Conservation (phyloP, 1,140 invertebrate genomes). For the Drosophila leontia region DNA sequence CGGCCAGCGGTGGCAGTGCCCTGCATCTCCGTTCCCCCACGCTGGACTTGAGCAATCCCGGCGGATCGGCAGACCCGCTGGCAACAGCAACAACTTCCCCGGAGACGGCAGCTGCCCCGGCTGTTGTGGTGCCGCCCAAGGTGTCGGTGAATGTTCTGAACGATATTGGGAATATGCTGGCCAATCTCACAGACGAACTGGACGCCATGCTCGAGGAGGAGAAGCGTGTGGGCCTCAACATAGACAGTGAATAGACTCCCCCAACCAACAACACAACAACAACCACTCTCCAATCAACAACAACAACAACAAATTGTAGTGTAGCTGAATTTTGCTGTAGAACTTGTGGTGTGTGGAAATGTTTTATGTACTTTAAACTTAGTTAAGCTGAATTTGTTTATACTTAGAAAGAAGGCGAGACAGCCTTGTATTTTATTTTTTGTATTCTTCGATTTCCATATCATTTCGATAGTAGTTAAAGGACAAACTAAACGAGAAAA, state of each 20-base stretch:
- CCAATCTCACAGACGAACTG: slow-evolving; percentile 96
- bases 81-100: neutral
- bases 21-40: slow-evolving; percentile 78
- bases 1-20: slow-evolving; percentile 72
- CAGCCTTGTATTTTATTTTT: slow-evolving; percentile 6
- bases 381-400: slow-evolving; percentile 51
- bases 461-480: slow-evolving; percentile 31
- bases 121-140: slow-evolving; percentile 54
- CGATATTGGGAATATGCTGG: slow-evolving; percentile 98
- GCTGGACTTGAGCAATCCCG: slow-evolving; percentile 46
- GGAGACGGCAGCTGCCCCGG: slow-evolving; percentile 9
- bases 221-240: slow-evolving; percentile 91
- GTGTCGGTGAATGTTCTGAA: slow-evolving; percentile 96
- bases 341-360: slow-evolving; percentile 36
- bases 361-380: slow-evolving; percentile 46
- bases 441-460: slow-evolving; percentile 13
- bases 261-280: slow-evolving; percentile 10
- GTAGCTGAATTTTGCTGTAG: slow-evolving; percentile 73
- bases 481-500: slow-evolving; percentile 63
- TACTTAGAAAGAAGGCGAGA: neutral
- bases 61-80: slow-evolving; percentile 12
- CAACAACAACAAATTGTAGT: slow-evolving; percentile 61
- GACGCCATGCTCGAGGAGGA: slow-evolving; percentile 98
- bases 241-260: slow-evolving; percentile 85
- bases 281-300: slow-evolving; percentile 55